Percentiles rank a stretch among this genome's conserved stretches.
Conservation (phyloP, 2,797 vertebrate genomes). For the Neopelma chrysocephalum region DNA sequence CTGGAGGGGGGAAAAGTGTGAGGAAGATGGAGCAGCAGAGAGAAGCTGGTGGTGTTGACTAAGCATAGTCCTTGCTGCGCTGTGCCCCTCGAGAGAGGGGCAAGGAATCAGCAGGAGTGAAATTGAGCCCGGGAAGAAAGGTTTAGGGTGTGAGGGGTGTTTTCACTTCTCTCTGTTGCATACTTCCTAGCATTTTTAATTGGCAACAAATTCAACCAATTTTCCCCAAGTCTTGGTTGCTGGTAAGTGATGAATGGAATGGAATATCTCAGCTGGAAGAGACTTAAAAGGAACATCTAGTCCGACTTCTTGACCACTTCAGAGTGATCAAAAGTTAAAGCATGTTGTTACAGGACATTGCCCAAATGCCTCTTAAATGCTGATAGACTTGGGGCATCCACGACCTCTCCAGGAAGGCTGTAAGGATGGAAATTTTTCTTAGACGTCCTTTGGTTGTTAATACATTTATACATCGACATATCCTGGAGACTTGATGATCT, state of each 20-base stretch:
- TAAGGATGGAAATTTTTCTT: not conserved
- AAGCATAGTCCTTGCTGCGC: fast-evolving
- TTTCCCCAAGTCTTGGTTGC: not conserved
- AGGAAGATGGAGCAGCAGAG: not conserved
- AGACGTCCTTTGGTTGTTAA: not conserved
- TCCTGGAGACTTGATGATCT: not conserved
- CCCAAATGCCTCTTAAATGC: not conserved
- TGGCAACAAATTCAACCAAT: not conserved
- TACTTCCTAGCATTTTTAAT: not conserved
- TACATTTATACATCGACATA: not conserved
- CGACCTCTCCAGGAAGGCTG: not conserved
- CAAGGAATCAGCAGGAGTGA: not conserved
- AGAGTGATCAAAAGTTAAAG: not conserved
- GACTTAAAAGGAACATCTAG: not conserved
- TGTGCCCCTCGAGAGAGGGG: too few species aligned
- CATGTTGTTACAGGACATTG: not conserved
- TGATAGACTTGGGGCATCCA: not conserved
- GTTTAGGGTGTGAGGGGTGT: not conserved
- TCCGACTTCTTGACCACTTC: not conserved
- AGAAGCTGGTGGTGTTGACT: not conserved
- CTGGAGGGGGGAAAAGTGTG: not conserved
- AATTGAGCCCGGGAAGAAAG: not conserved
- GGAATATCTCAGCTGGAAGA: not conserved
- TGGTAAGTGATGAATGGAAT: not conserved
- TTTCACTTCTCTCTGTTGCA: not conserved